Percentiles rank a stretch among this genome's conserved stretches.
These are phyloP conservation scores for Xenopus tropicalis DNA, from an alignment of 2,113 vertebrate genomes.

Conservation along the genomic window DNA sequence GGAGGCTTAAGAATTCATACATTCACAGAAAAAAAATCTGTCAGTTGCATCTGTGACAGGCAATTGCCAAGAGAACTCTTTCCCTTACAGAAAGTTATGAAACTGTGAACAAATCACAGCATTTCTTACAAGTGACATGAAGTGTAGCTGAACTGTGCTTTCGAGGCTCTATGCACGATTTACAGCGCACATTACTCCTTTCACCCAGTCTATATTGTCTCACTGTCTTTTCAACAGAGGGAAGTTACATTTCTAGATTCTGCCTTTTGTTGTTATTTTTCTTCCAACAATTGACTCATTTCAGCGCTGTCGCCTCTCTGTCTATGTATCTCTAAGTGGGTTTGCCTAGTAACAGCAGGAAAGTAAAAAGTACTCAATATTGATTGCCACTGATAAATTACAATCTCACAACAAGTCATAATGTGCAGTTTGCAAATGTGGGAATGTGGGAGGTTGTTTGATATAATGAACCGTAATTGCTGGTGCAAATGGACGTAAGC, in stretches of 20 bases:
- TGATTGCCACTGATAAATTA: slow-evolving; percentile 39
- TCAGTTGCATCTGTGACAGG: slow-evolving; percentile 39
- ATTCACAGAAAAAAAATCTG: slow-evolving; percentile 31
- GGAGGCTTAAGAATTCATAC: slow-evolving; percentile 20
- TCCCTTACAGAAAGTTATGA: slow-evolving; percentile 26
- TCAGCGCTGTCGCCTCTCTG: slow-evolving; percentile 30
- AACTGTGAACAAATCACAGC: slow-evolving; percentile 41
- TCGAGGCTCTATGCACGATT: slow-evolving; percentile 40
- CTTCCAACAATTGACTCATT: slow-evolving; percentile 24
- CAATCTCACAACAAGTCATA: slow-evolving; percentile 22
- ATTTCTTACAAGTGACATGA: background rate
- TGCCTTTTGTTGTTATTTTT: slow-evolving; percentile 37
- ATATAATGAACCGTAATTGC: slow-evolving; percentile 43
- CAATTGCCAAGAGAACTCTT: slow-evolving; percentile 37
- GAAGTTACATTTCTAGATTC: slow-evolving; percentile 42
- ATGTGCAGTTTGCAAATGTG: slow-evolving; percentile 20
- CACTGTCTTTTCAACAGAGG: slow-evolving; percentile 39
- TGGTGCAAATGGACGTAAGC: slow-evolving; percentile 37
- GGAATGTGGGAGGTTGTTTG: slow-evolving; percentile 40
- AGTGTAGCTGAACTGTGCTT: slow-evolving; percentile 44
- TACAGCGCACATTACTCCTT: slow-evolving; percentile 42
- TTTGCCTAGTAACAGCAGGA: slow-evolving; percentile 46
- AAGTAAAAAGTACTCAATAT: slow-evolving; percentile 36
- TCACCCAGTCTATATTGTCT: slow-evolving; percentile 24
- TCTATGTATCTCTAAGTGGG: slow-evolving; percentile 7